Evolutionary conservation across 2,888 invertebrate genomes (phyloP), one percentile per base, ranked within the genome.

Genomic region (Morpho achilles): DNA sequence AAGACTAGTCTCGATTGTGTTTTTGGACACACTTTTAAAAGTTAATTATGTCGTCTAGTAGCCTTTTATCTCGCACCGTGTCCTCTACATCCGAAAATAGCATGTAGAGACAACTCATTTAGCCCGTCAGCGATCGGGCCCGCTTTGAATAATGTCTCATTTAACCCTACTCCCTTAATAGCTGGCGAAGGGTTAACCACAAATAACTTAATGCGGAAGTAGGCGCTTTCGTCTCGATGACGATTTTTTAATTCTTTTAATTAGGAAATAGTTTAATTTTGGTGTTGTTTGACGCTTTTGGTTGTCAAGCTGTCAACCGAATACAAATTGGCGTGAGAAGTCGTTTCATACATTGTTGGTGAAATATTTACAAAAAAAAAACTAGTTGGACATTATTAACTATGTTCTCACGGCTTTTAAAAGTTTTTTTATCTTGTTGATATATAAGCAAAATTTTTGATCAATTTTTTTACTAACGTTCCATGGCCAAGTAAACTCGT

Each of bases 201-300:
- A 87, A 89, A 89, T 89, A 90, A 82, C 83, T 73, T 62, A 75
- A 82, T 79, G 73, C 88, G 90, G 90, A 90, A 90, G 88, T 82
- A 77, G 79, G 79, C 77, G 80, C 77, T 71, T 73, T 79, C 78
- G 73, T 69, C 69, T 68, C 70, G 68, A 71, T 76, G 71, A 75
- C 69, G 60, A 76, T 74, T 86, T 88, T 88, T 87, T 87, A 87
- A 86, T 80, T 86, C 84, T 88, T 68, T 89, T 87, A 89, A 90
- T 89, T 89, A 89, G 87, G 87, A 88, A 89, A 87, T 83, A 82
- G 84, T 86, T 85, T 86, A 89, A 87, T 87, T 85, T 86, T 81
- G 82, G 80, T 80, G 74, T 78, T 79, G 74, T 77, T 73, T 69
- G 70, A 66, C 69, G 66, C 61, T 73, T 65, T 65, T 64, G 70